A percentile compares a stretch with the other conserved stretches of the same genome.
Evolutionary conservation across 2,113 vertebrate genomes (phyloP).

Genomic region (Chionis minor): DNA sequence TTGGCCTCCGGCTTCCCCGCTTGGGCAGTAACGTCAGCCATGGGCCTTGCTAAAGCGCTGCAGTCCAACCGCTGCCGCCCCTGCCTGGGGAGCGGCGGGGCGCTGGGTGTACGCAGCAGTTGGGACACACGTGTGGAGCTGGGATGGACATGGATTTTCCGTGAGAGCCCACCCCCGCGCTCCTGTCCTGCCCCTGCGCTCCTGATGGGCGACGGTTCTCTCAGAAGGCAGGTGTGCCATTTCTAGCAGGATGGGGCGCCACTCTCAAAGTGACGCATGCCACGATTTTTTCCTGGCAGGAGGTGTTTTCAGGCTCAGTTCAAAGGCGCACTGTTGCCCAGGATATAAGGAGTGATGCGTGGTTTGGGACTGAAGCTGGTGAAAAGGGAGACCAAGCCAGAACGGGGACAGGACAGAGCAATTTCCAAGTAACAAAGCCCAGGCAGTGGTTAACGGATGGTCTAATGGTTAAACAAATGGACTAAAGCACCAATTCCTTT

Average conservation of each 20-base stretch:
- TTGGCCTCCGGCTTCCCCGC: neutral
- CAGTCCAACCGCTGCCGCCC: neutral
- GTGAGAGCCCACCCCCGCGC: neutral
- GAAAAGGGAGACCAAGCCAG: neutral
- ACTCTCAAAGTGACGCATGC: neutral
- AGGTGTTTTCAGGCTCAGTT: neutral
- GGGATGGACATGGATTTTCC: neutral
- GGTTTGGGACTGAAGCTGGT: neutral
- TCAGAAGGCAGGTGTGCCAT: accelerated
- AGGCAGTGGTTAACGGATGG: neutral
- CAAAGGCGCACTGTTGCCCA: neutral
- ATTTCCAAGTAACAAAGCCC: neutral
- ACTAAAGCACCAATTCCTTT: neutral
- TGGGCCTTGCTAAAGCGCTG: neutral
- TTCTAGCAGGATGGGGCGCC: neutral
- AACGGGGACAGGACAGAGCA: neutral
- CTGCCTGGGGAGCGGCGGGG: neutral
- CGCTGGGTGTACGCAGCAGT: accelerated
- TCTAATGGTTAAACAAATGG: neutral
- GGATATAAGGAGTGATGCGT: neutral
- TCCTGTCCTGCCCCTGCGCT: neutral
- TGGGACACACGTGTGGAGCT: accelerated
- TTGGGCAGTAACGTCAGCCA: neutral
- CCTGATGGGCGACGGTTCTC: accelerated
- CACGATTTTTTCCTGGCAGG: neutral